These are phyloP conservation scores for Tetragonisca angustula DNA, from an alignment of 2,888 invertebrate species.

Conservation along the genomic window DNA sequence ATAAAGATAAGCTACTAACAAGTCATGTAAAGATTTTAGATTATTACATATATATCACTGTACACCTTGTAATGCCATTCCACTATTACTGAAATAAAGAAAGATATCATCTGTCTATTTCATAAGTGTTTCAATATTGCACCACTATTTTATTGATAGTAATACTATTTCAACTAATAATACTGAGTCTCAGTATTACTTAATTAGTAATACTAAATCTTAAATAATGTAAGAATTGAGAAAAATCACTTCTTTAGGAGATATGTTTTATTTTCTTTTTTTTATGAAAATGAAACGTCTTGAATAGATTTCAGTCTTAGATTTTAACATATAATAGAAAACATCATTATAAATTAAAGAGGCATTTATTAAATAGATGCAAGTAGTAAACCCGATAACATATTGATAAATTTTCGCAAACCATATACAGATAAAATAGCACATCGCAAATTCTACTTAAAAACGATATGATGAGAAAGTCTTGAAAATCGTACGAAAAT, in stretches of 20 bases:
- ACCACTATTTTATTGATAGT: background rate
- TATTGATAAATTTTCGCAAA: slow-evolving; percentile 35
- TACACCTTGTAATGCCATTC: slow-evolving; percentile 80
- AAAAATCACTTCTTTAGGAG: slow-evolving; percentile 31
- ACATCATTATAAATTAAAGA: slow-evolving; percentile 36
- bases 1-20: slow-evolving; percentile 66
- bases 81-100: slow-evolving; percentile 79
- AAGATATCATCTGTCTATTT: slow-evolving; percentile 65
- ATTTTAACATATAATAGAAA: slow-evolving; percentile 47
- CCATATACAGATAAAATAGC: slow-evolving; percentile 44
- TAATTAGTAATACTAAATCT: background rate
- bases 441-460: slow-evolving; percentile 39
- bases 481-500: slow-evolving; percentile 59
- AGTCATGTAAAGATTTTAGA: slow-evolving; percentile 75
- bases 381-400: slow-evolving; percentile 41
- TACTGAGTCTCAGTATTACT: too few species aligned
- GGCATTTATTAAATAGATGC: slow-evolving; percentile 33
- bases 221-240: background rate
- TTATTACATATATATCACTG: slow-evolving; percentile 73
- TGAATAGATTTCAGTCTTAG: slow-evolving; percentile 75
- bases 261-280: slow-evolving; percentile 53
- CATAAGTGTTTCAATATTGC: slow-evolving; percentile 6
- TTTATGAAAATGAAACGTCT: slow-evolving; percentile 54
- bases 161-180: background rate
- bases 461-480: slow-evolving; percentile 40